These are phyloP conservation scores for Athalia rosae DNA, from an alignment of 2,888 invertebrate species.

Conservation along the genomic window DNA sequence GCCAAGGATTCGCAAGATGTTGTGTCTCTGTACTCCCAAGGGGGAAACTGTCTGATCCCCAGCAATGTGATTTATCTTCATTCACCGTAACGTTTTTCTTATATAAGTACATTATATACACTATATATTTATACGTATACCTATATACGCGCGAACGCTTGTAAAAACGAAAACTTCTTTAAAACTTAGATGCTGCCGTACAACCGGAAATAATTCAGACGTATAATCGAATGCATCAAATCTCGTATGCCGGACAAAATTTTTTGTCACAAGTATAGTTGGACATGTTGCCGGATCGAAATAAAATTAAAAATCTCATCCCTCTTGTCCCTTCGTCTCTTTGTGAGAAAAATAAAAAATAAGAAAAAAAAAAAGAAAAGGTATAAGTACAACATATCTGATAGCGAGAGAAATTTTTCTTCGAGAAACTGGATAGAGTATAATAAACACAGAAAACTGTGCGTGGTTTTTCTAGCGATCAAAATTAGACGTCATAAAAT, in stretches of 20 bases:
- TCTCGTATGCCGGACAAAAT: too few species aligned
- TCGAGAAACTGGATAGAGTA: not conserved
- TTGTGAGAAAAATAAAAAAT: not conserved
- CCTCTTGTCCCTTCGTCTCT: not conserved
- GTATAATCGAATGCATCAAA: too few species aligned
- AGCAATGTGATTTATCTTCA: slow-evolving; percentile 25
- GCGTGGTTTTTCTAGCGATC: slow-evolving; percentile 13
- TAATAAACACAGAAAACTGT: slow-evolving; percentile 14
- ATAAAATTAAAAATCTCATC: too few species aligned
- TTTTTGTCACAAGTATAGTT: too few species aligned
- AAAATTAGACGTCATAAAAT: slow-evolving; percentile 40
- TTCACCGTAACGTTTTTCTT: not conserved
- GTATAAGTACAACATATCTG: not conserved
- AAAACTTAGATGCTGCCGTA: too few species aligned
- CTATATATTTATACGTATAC: too few species aligned
- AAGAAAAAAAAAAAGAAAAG: not conserved
- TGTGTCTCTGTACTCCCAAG: slow-evolving; percentile 35
- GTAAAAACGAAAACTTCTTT: too few species aligned
- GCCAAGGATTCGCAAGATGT: slow-evolving; percentile 39
- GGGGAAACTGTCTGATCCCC: slow-evolving; percentile 30
- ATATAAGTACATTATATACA: not conserved
- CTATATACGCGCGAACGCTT: too few species aligned
- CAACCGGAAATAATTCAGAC: too few species aligned
- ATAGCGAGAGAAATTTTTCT: not conserved
- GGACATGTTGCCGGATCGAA: too few species aligned